Evolutionary conservation across 1,140 invertebrate genomes (phyloP).

Genomic region (Calliphora vicina): DNA sequence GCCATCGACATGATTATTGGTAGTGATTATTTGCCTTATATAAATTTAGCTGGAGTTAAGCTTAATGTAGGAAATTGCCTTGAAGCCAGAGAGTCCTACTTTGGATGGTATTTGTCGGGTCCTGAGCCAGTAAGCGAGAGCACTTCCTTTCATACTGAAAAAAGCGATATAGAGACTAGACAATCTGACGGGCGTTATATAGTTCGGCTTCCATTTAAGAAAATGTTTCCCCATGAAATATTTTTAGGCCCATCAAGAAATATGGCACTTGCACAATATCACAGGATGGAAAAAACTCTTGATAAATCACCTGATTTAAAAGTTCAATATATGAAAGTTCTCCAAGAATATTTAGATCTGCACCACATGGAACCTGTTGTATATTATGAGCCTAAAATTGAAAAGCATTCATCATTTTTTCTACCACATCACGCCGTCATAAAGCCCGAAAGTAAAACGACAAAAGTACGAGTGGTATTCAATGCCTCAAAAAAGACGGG

Average conservation of each 20-base stretch:
- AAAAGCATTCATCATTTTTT: slow-evolving; percentile 12
- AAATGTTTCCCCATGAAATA: not conserved
- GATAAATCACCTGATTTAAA: not conserved
- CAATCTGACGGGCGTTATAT: not conserved
- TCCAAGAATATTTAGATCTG: slow-evolving; percentile 51
- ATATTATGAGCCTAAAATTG: not conserved
- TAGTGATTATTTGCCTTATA: not conserved
- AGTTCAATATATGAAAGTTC: slow-evolving; percentile 43
- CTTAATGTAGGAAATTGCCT: not conserved
- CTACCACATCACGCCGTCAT: slow-evolving; percentile 52
- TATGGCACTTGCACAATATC: not conserved
- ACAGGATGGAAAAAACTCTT: not conserved
- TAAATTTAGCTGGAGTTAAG: not conserved
- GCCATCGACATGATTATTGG: slow-evolving; percentile 18
- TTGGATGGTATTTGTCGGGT: slow-evolving; percentile 11
- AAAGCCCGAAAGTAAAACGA: slow-evolving; percentile 42
- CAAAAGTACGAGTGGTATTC: slow-evolving; percentile 43
- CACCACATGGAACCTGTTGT: slow-evolving; percentile 50
- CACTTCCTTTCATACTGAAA: not conserved
- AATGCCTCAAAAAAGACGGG: slow-evolving; percentile 37
- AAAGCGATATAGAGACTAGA: not conserved
- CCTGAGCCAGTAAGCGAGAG: not conserved
- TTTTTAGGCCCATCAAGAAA: not conserved
- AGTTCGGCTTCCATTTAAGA: not conserved
- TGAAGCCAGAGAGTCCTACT: not conserved